Conservation (phyloP, 2,888 invertebrate species). For the Tetropium fuscum region DNA sequence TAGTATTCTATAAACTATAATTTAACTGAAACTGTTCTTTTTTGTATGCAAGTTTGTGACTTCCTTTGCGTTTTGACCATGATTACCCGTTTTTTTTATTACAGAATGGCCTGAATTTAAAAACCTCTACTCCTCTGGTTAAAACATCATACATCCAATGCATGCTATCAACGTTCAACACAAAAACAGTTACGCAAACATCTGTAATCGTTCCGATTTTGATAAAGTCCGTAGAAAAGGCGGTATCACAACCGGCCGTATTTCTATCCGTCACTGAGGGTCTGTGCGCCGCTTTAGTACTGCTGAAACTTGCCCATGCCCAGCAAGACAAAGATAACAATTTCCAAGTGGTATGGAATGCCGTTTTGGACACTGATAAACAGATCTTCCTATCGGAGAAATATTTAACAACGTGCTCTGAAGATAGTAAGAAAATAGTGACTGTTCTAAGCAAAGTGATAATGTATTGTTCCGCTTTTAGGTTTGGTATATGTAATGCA, state of each 20-base stretch:
- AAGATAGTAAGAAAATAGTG: slow-evolving; percentile 69
- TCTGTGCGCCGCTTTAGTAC: slow-evolving; percentile 75
- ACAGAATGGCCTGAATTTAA: slow-evolving; percentile 79
- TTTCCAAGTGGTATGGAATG: slow-evolving; percentile 74
- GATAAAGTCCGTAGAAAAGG: slow-evolving; percentile 79
- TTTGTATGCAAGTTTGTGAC: background rate
- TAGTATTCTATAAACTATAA: too few species aligned
- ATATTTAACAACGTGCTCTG: slow-evolving; percentile 77
- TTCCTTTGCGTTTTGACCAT: background rate
- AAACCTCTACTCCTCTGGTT: slow-evolving; percentile 82
- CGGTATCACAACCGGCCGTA: slow-evolving; percentile 80
- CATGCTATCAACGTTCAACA: slow-evolving; percentile 75
- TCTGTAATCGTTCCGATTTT: slow-evolving; percentile 73
- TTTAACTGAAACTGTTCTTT: too few species aligned
- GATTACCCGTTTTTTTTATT: slow-evolving; percentile 44
- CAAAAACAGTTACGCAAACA: slow-evolving; percentile 66
- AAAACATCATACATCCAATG: slow-evolving; percentile 84
- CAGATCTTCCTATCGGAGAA: slow-evolving; percentile 87
- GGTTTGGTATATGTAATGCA: slow-evolving; percentile 78
- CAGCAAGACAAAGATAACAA: slow-evolving; percentile 67
- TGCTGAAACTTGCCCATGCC: slow-evolving; percentile 72
- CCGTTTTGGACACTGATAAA: slow-evolving; percentile 80
- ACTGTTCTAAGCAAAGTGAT: background rate
- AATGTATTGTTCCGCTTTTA: slow-evolving; percentile 51
- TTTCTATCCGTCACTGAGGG: slow-evolving; percentile 78